Conservation (phyloP, 1,140 invertebrate genomes). For the Samia ricini region DNA sequence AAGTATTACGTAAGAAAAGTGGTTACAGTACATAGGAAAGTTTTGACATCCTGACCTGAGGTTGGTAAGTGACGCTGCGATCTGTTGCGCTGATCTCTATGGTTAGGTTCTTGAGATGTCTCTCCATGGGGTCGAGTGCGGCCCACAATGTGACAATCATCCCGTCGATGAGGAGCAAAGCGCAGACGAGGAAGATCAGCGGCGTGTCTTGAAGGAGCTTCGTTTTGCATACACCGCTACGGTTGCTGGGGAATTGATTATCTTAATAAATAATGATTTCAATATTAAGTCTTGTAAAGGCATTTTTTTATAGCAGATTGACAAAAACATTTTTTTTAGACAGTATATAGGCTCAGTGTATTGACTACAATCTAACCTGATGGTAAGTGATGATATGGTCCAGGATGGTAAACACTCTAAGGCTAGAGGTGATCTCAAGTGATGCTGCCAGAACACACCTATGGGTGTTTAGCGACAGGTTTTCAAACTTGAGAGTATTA, state of each 20-base stretch:
- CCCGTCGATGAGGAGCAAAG: constrained; percentile 87
- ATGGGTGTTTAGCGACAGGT: no score
- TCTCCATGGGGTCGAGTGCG: constrained; percentile 89
- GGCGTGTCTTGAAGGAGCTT: constrained; percentile 91
- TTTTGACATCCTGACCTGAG: constrained; percentile 81
- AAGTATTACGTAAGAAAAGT: no score
- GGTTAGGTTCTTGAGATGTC: constrained; percentile 90
- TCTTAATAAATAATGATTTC: constrained; percentile 15
- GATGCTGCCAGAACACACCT: no score
- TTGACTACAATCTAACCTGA: no score
- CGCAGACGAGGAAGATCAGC: constrained; percentile 87
- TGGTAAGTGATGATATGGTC: no score
- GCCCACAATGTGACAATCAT: constrained; percentile 90
- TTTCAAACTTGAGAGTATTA: no score
- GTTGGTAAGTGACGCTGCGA: constrained; percentile 90
- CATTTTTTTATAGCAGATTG: neutral
- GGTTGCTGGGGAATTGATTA: constrained; percentile 53
- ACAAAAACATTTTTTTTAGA: neutral
- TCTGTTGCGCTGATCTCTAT: constrained; percentile 87
- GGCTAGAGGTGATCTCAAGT: no score
- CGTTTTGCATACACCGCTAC: constrained; percentile 79
- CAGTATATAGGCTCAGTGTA: neutral
- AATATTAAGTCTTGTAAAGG: neutral
- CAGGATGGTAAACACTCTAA: no score
- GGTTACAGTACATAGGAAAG: neutral